Base-by-base conservation (phyloP, 2,797 vertebrate species). In the Trachops cirrhosus region DNA sequence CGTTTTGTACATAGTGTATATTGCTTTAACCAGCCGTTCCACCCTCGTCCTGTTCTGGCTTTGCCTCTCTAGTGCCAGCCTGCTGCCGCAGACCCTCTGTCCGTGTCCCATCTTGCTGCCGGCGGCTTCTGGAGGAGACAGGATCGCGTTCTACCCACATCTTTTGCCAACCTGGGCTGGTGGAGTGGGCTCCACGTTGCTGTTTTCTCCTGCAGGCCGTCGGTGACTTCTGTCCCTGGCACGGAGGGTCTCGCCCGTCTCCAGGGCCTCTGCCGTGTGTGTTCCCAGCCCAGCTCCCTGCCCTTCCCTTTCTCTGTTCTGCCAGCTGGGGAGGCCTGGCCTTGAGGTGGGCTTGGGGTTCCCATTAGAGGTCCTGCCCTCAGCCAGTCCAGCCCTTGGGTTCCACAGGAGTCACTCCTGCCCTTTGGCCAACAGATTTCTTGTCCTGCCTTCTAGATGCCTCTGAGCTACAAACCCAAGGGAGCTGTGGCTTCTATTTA, bases 1-100 rank as follows among this genome's bases (percentile, higher is more conserved):
- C 98, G 96, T 97, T 98, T 98, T 99, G 98, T 99, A 99, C 98
- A 99, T 99, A 98, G 98, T 99, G 98, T 99, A 98, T 98, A 98
- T 99, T 98, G 98, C 98, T 98, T 98, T 98, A 98, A 98, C 98
- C 98, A 98, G 97, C 97, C 97, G 97, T 95, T 41, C 96, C 97
- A 96, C 98, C 98, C 97, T 95, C 90, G 91, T 98, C 98, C 98
- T 7, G 97, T 98, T 98, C 98, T 95, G 98, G 98, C 98, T 98
- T 93, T 78, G 97, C 98, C 98, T 98, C 98, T 98, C 97, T 98
- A 97, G 98, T 91, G 97, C 98, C 99, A 98, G 97, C 97, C 98
- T 97, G 98, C 99, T 98, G 96, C 97, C 15, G 84, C 89, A 94
- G 95, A 93, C 91, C 92, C 82, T 68, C 46, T 41, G 34, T 9